phyloP scores from a whole-genome alignment of 2,797 vertebrate species.

The Chelonia mydas region DNA sequence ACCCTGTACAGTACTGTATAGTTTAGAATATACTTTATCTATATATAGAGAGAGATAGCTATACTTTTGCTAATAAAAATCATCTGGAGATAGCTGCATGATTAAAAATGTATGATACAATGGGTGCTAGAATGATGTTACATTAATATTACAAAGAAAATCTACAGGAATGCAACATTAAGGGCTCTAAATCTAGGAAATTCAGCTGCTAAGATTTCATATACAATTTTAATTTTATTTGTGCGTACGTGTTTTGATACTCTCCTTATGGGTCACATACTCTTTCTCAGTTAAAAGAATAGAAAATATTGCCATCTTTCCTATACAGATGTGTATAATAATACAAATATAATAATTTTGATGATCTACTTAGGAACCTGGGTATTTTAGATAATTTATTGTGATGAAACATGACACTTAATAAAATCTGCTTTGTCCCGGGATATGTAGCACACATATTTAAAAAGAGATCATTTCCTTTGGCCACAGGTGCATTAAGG shows the following conservation, averaged over 20 bases:
- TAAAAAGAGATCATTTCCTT: not conserved
- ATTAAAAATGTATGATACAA: not conserved
- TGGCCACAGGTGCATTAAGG: not conserved
- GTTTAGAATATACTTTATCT: not conserved
- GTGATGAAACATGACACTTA: not conserved
- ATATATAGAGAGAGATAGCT: too few relatives aligned
- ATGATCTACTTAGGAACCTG: not conserved
- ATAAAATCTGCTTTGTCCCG: not conserved
- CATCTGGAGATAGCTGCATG: not conserved
- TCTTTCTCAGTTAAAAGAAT: not conserved
- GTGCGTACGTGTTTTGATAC: not conserved
- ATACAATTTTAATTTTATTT: not conserved
- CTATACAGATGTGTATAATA: not conserved
- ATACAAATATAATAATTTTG: not conserved
- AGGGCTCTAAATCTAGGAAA: not conserved
- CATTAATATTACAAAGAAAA: not conserved
- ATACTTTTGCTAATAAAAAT: not conserved
- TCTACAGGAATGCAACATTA: not conserved
- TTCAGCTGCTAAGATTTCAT: not conserved
- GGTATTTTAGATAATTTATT: not conserved
- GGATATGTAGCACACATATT: not conserved
- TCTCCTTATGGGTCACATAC: not conserved
- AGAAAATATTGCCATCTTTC: not conserved
- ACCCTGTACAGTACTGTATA: not conserved
- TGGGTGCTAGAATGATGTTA: not conserved